phyloP scores from a whole-genome alignment of 2,113 vertebrate species.

The Chloropsis cyanopogon region DNA sequence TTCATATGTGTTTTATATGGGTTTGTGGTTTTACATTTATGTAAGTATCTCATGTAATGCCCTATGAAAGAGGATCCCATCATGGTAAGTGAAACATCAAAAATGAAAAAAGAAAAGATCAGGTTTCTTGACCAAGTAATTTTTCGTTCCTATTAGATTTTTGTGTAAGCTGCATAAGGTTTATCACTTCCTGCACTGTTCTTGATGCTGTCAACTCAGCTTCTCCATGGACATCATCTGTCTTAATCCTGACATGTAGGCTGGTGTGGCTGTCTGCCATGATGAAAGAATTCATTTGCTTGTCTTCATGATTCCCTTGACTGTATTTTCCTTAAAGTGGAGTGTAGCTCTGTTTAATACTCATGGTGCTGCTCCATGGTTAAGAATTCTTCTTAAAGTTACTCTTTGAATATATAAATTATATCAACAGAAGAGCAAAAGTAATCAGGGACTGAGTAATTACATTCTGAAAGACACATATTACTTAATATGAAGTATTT shows the following conservation, averaged over 20 bases:
- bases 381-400: not conserved
- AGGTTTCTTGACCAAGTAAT: accelerated
- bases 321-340: not conserved
- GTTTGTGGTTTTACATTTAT: not conserved
- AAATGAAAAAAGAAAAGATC: not conserved
- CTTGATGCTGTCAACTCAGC: not conserved
- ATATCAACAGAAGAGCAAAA: not conserved
- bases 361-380: not conserved
- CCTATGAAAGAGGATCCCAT: not conserved
- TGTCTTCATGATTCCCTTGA: not conserved
- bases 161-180: not conserved
- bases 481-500: not conserved
- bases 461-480: not conserved
- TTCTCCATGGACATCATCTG: not conserved
- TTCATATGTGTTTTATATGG: not conserved
- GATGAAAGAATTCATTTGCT: not conserved
- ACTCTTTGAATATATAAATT: not conserved
- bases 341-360: not conserved
- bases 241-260: not conserved
- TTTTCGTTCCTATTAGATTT: not conserved
- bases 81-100: not conserved
- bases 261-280: not conserved
- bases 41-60: not conserved
- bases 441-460: not conserved
- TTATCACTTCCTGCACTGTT: not conserved